Conservation (phyloP, 2,113 vertebrate genomes). For the Rhinichthys klamathensis region DNA sequence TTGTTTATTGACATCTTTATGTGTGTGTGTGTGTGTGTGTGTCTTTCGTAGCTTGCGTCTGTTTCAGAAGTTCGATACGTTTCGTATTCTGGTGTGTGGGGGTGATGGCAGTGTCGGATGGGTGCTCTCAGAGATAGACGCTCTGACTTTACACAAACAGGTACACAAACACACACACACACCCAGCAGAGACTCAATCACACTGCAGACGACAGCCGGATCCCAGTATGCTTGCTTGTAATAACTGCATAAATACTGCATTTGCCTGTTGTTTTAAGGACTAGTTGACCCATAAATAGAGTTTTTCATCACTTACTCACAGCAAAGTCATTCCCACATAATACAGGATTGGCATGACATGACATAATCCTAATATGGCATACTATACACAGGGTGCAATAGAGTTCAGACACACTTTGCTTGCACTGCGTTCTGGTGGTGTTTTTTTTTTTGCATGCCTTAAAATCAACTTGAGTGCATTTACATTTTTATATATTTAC, state of each 20-base stretch:
- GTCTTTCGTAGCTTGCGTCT: conserved; percentile 79
- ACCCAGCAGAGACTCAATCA: too few species aligned
- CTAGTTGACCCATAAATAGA: too few species aligned
- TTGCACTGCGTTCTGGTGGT: conserved; percentile 48
- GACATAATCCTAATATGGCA: neutral
- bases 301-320: too few species aligned
- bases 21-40: conserved; percentile 1
- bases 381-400: neutral
- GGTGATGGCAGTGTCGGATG: conserved; percentile 98
- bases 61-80: conserved; percentile 98
- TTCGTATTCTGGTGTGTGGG: conserved; percentile 96
- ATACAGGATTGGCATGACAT: too few species aligned
- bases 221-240: too few species aligned
- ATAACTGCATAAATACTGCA: too few species aligned
- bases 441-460: neutral
- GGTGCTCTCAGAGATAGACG: conserved; percentile 97
- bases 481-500: neutral
- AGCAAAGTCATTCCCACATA: too few species aligned
- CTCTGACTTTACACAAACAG: conserved; percentile 95
- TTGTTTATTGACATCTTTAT: neutral
- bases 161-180: conserved; percentile 59
- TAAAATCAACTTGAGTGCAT: neutral
- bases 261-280: too few species aligned
- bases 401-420: neutral
- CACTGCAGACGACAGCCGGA: too few species aligned